These are phyloP conservation scores for Aphelenchoides besseyi DNA, from an alignment of 1,140 invertebrate species.

Conservation along the genomic window DNA sequence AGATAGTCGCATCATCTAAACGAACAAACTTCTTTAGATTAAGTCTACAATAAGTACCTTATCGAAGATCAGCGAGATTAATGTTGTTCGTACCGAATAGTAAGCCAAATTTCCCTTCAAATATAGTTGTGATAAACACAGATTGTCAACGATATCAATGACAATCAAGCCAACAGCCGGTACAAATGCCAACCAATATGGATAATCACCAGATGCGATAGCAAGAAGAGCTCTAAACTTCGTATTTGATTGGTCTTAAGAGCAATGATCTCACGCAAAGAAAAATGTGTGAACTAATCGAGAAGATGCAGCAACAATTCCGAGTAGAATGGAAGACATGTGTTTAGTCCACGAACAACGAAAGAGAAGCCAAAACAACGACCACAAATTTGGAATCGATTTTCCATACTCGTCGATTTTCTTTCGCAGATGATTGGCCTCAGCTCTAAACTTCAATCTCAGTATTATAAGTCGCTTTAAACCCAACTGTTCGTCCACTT, in stretches of 20 bases:
- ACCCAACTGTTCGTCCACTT: neutral
- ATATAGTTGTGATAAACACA: neutral
- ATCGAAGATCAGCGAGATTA: slow-evolving; percentile 29
- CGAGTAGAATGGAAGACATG: neutral
- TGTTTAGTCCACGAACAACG: neutral
- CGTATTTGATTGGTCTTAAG: neutral
- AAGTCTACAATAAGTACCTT: slow-evolving; percentile 19
- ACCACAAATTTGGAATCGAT: neutral
- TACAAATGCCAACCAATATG: neutral
- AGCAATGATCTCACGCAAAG: neutral
- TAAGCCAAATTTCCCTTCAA: slow-evolving; percentile 11
- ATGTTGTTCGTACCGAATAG: slow-evolving; percentile 20
- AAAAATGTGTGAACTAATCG: neutral
- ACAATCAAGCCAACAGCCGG: neutral
- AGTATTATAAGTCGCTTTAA: no score
- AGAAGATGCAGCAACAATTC: neutral
- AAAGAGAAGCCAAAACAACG: neutral
- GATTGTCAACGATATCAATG: neutral
- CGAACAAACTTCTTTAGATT: neutral
- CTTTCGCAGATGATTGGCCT: neutral
- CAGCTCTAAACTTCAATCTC: neutral
- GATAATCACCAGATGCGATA: slow-evolving; percentile 3
- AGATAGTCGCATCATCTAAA: slow-evolving; percentile 38
- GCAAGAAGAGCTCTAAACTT: neutral
- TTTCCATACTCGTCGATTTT: neutral